Conservation (phyloP, 2,113 vertebrate genomes). For the Paradoxurus hermaphroditus region DNA sequence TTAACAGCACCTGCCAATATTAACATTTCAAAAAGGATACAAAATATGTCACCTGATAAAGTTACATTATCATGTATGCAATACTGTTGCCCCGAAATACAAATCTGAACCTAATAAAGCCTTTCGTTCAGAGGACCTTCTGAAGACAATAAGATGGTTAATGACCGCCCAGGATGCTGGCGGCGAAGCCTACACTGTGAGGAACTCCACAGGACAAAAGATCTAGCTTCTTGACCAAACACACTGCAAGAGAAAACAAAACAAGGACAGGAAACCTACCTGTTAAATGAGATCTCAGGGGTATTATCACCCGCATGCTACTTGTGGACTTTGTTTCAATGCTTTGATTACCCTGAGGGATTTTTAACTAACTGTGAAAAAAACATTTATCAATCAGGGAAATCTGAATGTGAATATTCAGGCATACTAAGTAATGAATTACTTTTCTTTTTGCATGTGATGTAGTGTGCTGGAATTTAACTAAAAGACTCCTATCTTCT, state of each 20-base stretch:
- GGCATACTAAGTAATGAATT: not conserved
- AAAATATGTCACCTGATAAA: not conserved
- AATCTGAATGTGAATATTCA: not conserved
- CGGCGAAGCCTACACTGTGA: not conserved
- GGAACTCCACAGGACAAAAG: not conserved
- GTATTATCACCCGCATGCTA: accelerated
- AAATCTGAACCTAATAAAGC: not conserved
- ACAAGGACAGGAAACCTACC: not conserved
- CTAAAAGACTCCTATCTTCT: not conserved
- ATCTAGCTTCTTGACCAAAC: not conserved
- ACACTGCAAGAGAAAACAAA: not conserved
- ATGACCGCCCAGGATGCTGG: not conserved
- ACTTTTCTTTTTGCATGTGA: not conserved
- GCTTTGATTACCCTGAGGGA: not conserved
- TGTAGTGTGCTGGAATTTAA: not conserved
- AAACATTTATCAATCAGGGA: not conserved
- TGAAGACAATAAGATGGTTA: not conserved
- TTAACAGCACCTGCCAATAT: not conserved
- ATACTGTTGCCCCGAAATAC: not conserved
- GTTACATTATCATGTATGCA: not conserved
- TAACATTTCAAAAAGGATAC: not conserved
- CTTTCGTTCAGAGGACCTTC: not conserved
- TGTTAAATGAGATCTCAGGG: not conserved
- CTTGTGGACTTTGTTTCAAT: not conserved
- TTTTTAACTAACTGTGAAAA: not conserved